phyloP scores from a whole-genome alignment of 2,888 invertebrate genomes.

The Abrostola tripartita region DNA sequence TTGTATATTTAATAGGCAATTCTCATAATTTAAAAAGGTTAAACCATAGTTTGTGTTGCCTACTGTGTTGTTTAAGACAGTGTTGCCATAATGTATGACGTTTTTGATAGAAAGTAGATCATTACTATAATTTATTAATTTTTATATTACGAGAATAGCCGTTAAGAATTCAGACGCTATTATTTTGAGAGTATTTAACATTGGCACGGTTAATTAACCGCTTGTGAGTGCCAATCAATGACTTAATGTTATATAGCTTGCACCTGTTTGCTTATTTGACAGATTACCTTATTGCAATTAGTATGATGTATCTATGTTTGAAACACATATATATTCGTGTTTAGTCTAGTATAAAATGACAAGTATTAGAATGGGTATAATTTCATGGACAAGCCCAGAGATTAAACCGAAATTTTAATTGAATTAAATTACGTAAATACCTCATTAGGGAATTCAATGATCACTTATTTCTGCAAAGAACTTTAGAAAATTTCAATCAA shows the following conservation, averaged over 20 bases:
- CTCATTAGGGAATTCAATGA: too few relatives aligned
- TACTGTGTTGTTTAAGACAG: too few relatives aligned
- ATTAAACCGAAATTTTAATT: too few relatives aligned
- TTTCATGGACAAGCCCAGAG: too few relatives aligned
- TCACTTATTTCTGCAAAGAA: too few relatives aligned
- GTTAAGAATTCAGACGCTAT: not conserved
- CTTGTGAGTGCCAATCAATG: slow-evolving; percentile 31
- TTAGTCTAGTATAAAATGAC: not conserved
- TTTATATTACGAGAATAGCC: too few relatives aligned
- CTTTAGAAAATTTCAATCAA: too few relatives aligned
- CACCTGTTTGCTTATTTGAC: slow-evolving; percentile 36
- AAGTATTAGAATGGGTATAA: not conserved
- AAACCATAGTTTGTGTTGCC: too few relatives aligned
- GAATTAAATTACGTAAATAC: too few relatives aligned
- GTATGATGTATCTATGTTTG: not conserved
- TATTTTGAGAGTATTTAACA: slow-evolving; percentile 9
- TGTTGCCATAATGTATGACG: too few relatives aligned
- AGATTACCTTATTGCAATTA: not conserved
- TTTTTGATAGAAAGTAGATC: too few relatives aligned
- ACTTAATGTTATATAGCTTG: not conserved
- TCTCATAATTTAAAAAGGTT: slow-evolving; percentile 5
- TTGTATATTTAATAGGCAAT: slow-evolving; percentile 31
- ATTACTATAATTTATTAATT: too few relatives aligned
- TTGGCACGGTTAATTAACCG: slow-evolving; percentile 12
- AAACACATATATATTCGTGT: not conserved